phyloP scores from a whole-genome alignment of 2,797 vertebrate species.

The Cirrhinus mrigala region DNA sequence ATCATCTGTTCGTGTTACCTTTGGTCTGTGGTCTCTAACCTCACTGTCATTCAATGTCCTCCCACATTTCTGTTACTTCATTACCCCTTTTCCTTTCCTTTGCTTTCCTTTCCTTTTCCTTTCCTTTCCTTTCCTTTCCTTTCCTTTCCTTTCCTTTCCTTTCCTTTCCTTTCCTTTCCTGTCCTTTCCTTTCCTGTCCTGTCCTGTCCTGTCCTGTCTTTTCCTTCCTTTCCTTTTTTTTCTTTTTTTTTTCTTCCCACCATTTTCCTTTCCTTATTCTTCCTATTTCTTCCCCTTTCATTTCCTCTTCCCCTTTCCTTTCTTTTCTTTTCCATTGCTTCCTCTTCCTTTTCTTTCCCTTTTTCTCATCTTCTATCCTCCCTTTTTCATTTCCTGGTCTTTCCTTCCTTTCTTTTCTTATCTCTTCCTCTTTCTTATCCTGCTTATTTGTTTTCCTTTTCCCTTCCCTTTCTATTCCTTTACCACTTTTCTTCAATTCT shows the following conservation, averaged over 20 bases:
- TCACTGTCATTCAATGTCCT: slow-evolving; percentile 1
- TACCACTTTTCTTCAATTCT: background rate
- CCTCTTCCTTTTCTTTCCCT: background rate
- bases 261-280: background rate
- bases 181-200: no score
- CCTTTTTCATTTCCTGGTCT: accelerated
- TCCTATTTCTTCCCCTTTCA: background rate
- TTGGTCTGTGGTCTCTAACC: slow-evolving; percentile 27
- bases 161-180: no score
- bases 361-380: background rate
- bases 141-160: background rate
- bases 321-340: background rate
- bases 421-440: no score
- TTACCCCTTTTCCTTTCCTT: slow-evolving; percentile 14
- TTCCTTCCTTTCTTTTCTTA: background rate
- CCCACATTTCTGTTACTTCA: slow-evolving; percentile 38
- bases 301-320: background rate
- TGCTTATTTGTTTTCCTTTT: no score
- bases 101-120: background rate
- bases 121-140: background rate
- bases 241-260: background rate
- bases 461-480: background rate
- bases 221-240: background rate
- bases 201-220: background rate
- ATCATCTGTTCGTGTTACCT: slow-evolving; percentile 19